Percentiles rank a stretch among this genome's conserved stretches.
Conservation (phyloP, 2,113 vertebrate genomes). For the Barbus barbus region DNA sequence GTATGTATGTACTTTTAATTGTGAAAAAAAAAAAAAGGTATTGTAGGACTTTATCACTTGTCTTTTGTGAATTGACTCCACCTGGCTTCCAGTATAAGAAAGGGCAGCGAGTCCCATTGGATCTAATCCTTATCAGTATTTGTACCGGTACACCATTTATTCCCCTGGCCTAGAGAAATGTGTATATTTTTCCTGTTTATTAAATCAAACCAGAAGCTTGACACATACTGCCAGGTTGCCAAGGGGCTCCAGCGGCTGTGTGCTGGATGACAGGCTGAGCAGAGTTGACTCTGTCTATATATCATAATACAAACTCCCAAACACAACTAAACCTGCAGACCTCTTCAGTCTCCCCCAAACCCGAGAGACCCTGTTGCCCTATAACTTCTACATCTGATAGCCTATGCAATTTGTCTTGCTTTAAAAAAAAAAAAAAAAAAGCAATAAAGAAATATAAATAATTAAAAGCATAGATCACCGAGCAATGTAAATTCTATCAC, state of each 20-base stretch:
- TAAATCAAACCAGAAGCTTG: constrained; percentile 24
- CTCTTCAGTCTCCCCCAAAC: not conserved
- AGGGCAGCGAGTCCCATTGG: not conserved
- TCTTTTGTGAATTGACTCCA: too few species aligned
- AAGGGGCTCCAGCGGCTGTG: not conserved
- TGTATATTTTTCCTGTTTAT: constrained; percentile 34
- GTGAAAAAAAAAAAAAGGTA: too few species aligned
- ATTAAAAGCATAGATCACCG: not conserved
- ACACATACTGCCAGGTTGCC: constrained; percentile 30
- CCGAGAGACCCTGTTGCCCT: not conserved
- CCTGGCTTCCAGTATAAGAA: not conserved
- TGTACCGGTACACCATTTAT: constrained; percentile 4
- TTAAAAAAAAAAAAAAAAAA: too few species aligned
- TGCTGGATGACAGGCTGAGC: constrained; percentile 9
- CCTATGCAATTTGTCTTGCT: not conserved
- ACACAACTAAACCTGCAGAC: not conserved
- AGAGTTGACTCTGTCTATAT: constrained; percentile 6
- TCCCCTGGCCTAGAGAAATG: not conserved
- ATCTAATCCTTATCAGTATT: not conserved
- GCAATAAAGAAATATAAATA: too few species aligned
- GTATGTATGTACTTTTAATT: too few species aligned
- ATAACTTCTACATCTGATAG: not conserved
- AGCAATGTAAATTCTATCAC: not conserved
- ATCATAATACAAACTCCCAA: constrained; percentile 10
- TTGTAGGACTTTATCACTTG: too few species aligned